These are phyloP conservation scores for Flexamia atlantica DNA, from an alignment of 2,888 invertebrate species.

Conservation along the genomic window DNA sequence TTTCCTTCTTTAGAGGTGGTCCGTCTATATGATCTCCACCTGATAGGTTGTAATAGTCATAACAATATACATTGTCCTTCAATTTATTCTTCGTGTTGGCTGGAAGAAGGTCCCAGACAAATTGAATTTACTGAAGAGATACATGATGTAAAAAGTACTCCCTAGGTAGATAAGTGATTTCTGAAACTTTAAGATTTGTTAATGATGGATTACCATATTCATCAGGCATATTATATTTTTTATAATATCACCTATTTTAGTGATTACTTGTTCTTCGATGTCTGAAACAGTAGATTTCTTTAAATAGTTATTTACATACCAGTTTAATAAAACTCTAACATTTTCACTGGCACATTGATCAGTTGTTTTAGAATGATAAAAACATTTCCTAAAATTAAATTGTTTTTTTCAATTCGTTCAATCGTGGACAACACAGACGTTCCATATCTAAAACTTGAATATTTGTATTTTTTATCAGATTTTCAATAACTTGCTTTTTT, in stretches of 20 bases:
- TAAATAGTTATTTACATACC: neutral
- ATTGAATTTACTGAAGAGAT: neutral
- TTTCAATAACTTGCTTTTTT: neutral
- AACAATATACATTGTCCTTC: neutral
- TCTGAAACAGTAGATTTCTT: neutral
- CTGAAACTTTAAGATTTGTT: neutral
- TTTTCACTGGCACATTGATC: constrained; percentile 3
- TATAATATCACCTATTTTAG: neutral
- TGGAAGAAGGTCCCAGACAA: neutral
- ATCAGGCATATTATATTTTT: neutral
- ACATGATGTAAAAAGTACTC: neutral
- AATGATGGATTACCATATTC: neutral
- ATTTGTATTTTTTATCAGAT: neutral
- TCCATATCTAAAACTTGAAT: neutral
- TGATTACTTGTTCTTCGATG: neutral
- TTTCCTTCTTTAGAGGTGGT: neutral
- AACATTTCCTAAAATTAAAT: neutral
- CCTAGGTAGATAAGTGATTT: neutral
- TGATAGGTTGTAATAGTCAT: neutral
- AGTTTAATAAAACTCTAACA: neutral
- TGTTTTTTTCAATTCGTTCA: neutral
- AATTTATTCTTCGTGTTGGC: neutral
- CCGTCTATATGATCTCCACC: neutral
- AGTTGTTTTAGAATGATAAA: neutral
- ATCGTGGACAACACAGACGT: neutral